Conservation (phyloP, 1,140 invertebrate species). For the Centruroides sculpturatus region DNA sequence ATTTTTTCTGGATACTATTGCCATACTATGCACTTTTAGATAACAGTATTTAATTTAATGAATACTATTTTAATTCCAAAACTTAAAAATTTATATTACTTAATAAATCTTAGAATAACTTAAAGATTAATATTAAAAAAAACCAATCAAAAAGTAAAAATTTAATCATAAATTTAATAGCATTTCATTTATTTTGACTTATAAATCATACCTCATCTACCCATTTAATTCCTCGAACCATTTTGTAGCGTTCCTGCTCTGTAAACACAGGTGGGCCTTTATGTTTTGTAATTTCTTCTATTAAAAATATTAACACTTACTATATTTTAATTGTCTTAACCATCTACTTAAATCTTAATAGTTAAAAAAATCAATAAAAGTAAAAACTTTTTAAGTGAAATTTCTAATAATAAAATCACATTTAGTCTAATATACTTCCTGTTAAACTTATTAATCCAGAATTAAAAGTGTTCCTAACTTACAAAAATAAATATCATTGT, state of each 20-base stretch:
- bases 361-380: background rate
- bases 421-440: too few species aligned
- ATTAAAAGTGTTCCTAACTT: background rate
- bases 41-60: too few species aligned
- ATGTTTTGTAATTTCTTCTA: constrained; percentile 88
- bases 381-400: too few species aligned
- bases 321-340: background rate
- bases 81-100: too few species aligned
- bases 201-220: constrained; percentile 64
- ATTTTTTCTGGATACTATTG: too few species aligned
- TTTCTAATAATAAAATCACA: background rate
- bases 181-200: background rate
- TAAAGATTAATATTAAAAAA: too few species aligned
- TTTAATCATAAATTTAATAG: too few species aligned
- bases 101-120: too few species aligned
- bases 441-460: background rate
- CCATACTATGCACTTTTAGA: too few species aligned
- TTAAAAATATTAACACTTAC: constrained; percentile 1
- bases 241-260: constrained; percentile 93
- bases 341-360: background rate
- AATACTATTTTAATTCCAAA: too few species aligned
- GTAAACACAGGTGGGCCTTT: constrained; percentile 98
- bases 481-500: background rate
- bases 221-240: constrained; percentile 99
- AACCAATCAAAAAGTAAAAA: too few species aligned